phyloP scores from a whole-genome alignment of 2,888 invertebrate genomes.

The Proisotoma minuta region DNA sequence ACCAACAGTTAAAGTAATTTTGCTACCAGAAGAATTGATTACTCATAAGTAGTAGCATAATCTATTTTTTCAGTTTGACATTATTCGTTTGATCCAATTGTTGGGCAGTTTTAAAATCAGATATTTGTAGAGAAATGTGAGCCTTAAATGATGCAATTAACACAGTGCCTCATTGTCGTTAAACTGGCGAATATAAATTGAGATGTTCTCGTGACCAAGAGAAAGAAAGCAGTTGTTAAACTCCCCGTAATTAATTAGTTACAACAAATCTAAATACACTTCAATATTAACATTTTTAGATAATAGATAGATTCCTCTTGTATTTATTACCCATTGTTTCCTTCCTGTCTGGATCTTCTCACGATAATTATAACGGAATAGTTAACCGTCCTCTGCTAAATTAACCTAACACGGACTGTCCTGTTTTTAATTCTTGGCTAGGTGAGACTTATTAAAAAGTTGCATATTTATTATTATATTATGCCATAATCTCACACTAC shows the following conservation, averaged over 20 bases:
- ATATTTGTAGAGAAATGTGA: too few species aligned
- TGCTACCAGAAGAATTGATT: too few species aligned
- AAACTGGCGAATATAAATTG: too few species aligned
- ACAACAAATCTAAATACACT: neutral
- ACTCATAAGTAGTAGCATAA: too few species aligned
- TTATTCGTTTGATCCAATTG: too few species aligned
- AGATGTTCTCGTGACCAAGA: neutral
- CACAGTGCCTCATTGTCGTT: too few species aligned
- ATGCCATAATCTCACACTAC: neutral
- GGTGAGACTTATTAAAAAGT: neutral
- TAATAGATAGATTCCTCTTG: slow-evolving; percentile 3
- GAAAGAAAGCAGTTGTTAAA: neutral
- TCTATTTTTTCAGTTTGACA: too few species aligned
- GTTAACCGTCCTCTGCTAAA: neutral
- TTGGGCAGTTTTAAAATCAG: too few species aligned
- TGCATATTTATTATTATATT: neutral
- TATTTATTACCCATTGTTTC: slow-evolving; percentile 15
- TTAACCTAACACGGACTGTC: neutral
- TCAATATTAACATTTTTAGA: slow-evolving; percentile 5
- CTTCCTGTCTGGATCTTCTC: slow-evolving; percentile 16
- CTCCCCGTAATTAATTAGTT: neutral
- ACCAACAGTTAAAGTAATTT: too few species aligned
- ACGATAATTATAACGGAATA: slow-evolving; percentile 16
- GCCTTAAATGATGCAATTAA: too few species aligned
- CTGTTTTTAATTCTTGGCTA: slow-evolving; percentile 1